Conservation (phyloP, 2,113 vertebrate species). For the Diadophis punctatus region DNA sequence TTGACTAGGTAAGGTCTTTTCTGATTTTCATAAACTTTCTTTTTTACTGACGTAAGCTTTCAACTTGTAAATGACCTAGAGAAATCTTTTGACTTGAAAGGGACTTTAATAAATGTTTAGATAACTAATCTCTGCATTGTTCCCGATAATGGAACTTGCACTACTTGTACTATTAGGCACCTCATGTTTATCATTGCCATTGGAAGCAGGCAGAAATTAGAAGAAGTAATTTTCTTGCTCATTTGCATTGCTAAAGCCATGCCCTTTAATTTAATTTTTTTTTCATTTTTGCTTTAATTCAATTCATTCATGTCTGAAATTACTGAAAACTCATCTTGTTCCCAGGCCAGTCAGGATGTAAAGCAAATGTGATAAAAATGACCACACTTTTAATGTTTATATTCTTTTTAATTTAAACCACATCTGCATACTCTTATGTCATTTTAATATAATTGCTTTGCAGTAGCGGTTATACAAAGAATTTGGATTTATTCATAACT, state of each 20-base stretch:
- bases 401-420: background rate
- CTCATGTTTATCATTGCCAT: background rate
- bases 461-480: background rate
- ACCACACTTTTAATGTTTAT: background rate
- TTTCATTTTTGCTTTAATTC: background rate
- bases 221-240: background rate
- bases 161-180: background rate
- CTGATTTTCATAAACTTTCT: background rate
- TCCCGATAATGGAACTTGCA: background rate
- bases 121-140: background rate
- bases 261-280: background rate
- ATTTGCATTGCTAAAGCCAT: background rate
- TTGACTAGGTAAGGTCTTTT: background rate
- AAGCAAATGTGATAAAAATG: background rate
- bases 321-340: background rate
- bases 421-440: background rate
- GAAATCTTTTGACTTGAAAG: background rate
- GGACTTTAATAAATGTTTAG: background rate
- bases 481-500: background rate
- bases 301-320: background rate
- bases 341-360: background rate
- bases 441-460: background rate
- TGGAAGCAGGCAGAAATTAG: background rate
- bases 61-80: background rate
- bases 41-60: background rate